Base-by-base conservation (phyloP, 2,888 invertebrate genomes). In the Branchipolynoe longqiensis region DNA sequence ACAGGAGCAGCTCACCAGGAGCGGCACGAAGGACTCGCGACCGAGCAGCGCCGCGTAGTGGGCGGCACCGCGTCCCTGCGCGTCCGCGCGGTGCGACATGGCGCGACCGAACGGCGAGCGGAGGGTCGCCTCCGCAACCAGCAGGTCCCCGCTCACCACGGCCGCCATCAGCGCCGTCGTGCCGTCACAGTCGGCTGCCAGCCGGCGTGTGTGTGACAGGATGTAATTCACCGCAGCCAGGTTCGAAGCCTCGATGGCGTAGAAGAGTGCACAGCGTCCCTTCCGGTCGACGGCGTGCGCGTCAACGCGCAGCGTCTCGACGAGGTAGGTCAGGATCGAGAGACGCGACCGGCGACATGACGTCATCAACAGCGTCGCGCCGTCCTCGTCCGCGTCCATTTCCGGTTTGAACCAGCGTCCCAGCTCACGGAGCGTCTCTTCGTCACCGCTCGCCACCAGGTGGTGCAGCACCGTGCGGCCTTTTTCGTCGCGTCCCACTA, bases 41-140 rank as follows among this genome's bases (percentile, higher is more conserved):
- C 89, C 88, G 28, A 87, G 85, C 82, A 89, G 83, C 12, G 89
- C 87, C 38, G 85, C 85, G 73, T 87, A 87, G 82, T 89, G 89
- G n/a, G 86, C 64, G 12, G 85, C 87, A n/a, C 84, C 88, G 22
- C 86, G 85, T 14, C 87, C 88, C 8, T 78, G 41, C 3, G 82
- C 74, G 85, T 90, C 89, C 22, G 28, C 73, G 31, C 31, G 58
- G 14, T 83, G 59, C 6, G 87, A 59, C 22, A 88, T 78, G n/a
- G 84, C 78, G 8, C 82, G 73, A 25, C 84, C 78, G 73, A 86
- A 88, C n/a, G 74, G 85, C 4, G 87, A 88, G 25, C 83, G 56
- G 22, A 89, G 83, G 0, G 89, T 59, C 22, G 82, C 85, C 8
- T 87, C 88, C 6, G 86, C 87, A 1, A 89, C 41, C 0, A 64